A percentile compares a stretch with the other conserved stretches of the same genome.
phyloP scores from a whole-genome alignment of 2,797 vertebrate genomes.

The Rousettus madagascariensis region DNA sequence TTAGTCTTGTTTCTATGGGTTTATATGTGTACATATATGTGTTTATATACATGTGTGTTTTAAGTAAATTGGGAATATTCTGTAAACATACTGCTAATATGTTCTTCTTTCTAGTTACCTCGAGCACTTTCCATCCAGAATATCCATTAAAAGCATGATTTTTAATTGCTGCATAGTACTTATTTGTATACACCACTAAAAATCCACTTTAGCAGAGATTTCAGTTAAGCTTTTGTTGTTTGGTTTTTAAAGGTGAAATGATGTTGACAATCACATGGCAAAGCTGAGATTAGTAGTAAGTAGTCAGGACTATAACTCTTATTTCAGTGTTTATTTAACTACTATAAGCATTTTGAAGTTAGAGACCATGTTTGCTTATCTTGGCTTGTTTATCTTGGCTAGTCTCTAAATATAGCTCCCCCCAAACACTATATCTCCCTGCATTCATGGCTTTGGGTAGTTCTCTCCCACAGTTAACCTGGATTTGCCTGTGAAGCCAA shows the following conservation, averaged over 20 bases:
- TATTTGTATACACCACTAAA: neutral
- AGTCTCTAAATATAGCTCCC: neutral
- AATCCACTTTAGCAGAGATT: neutral
- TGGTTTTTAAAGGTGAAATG: neutral
- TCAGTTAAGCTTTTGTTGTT: neutral
- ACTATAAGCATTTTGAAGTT: neutral
- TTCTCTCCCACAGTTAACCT: neutral
- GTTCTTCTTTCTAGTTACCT: neutral
- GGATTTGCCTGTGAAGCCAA: neutral
- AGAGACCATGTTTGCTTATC: neutral
- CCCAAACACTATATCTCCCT: neutral
- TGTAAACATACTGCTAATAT: neutral
- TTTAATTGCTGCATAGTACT: neutral
- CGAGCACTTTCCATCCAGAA: neutral
- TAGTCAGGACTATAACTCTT: neutral
- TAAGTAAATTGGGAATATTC: conserved; percentile 9
- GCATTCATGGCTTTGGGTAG: neutral
- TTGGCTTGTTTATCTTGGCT: neutral
- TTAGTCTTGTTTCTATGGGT: neutral
- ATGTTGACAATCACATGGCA: neutral
- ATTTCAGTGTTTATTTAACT: neutral
- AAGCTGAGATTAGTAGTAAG: neutral
- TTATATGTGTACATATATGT: neutral
- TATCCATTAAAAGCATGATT: neutral
- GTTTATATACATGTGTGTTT: neutral